Base-by-base conservation (phyloP, 2,888 invertebrate species). In the Nezara viridula region DNA sequence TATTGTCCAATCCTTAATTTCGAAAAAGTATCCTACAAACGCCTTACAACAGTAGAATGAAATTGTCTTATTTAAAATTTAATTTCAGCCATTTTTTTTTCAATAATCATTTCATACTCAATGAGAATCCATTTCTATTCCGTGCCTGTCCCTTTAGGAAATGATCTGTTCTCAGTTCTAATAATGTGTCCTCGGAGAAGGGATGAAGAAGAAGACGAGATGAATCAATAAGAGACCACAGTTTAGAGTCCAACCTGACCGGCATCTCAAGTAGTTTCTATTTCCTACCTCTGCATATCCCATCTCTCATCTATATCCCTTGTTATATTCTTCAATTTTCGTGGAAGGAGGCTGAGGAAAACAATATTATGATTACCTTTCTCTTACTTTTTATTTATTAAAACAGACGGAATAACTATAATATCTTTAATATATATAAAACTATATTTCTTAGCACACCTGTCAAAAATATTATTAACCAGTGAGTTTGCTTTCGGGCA, bases 211-310 rank as follows among this genome's bases (percentile, higher is more conserved):
- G 66, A 32, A 73, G 66, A 37, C 7, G 32, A 16, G 66, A 73
- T 37, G 66, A 73, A 73, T 73, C 66, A 73, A 73, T 32, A 32
- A 73, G 66, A 37, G 19, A 37, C 66, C 66, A 73, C 66, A 73
- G 32, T 73, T 73, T 73, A 73, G 37, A 73, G 19, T 37, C 37
- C 32, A 14, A 73, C 66, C 66, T 19, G 32, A 37, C 66, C 66
- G 6, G 66, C 16, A 73, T 73, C 32, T 16, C 32, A 19, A 73
- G 7, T 21, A 60, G 32, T 37, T 21, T 73, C 66, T 73, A 73
- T 73, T 73, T 73, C 32, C 66, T 66, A 21, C 66, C 32, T 32
- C 19, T 73, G 66, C 66, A 73, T 73, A 73, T 73, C 21, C 66
- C 0, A 32, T 37, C 19, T 37, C 37, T 73, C 37, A 73, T 73